These are phyloP conservation scores for Meloe dianella DNA, from an alignment of 2,888 invertebrate species.

Conservation along the genomic window DNA sequence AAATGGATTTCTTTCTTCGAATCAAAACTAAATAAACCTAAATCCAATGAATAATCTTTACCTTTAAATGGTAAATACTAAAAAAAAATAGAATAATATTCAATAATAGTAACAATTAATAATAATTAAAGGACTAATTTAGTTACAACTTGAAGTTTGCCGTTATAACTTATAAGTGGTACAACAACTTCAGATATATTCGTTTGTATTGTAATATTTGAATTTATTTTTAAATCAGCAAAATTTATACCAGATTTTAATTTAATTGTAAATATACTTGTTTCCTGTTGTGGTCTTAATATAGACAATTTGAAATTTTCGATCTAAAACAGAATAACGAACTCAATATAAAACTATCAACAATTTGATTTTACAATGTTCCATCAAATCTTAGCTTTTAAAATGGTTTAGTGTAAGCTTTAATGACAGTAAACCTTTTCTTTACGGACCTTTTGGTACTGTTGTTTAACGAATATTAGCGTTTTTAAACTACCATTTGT, in stretches of 20 bases:
- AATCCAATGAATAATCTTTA: constrained; percentile 62
- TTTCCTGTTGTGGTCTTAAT: constrained; percentile 65
- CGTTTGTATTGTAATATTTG: constrained; percentile 70
- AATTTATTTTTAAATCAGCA: constrained; percentile 66
- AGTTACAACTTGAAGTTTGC: constrained; percentile 69
- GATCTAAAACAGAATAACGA: constrained; percentile 58
- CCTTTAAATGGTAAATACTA: constrained; percentile 56
- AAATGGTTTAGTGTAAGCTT: too few species aligned
- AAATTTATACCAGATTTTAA: constrained; percentile 62
- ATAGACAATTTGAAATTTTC: constrained; percentile 67
- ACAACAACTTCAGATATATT: constrained; percentile 76
- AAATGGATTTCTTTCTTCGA: constrained; percentile 73
- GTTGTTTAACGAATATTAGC: too few species aligned
- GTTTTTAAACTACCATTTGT: too few species aligned
- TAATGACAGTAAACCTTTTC: too few species aligned
- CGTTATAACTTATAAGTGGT: constrained; percentile 76
- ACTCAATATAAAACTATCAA: too few species aligned
- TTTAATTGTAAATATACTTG: constrained; percentile 65
- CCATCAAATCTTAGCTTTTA: not conserved
- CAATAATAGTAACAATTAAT: not conserved
- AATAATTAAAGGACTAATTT: too few species aligned
- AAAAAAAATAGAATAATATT: constrained; percentile 33
- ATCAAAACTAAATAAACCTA: constrained; percentile 71
- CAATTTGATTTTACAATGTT: too few species aligned
- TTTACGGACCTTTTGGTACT: too few species aligned